These are phyloP conservation scores for Cryptocephalus primarius DNA, from an alignment of 2,888 invertebrate species.

Conservation along the genomic window DNA sequence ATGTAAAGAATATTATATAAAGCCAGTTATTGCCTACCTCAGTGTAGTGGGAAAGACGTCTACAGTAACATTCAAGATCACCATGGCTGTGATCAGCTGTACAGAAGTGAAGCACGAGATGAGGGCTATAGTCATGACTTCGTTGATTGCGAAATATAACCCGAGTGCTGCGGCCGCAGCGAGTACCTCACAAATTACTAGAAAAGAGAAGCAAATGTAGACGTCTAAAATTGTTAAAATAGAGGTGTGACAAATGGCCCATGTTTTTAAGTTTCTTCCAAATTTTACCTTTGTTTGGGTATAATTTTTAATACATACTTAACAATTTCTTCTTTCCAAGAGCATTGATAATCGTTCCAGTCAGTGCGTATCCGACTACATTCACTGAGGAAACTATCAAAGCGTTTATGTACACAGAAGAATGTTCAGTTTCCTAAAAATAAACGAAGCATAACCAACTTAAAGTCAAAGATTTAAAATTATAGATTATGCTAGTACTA, in stretches of 20 bases:
- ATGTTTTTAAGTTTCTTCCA: no score
- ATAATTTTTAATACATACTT: conserved; percentile 1
- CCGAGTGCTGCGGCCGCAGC: no score
- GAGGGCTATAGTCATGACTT: background rate
- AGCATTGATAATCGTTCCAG: conserved; percentile 1
- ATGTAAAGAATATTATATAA: no score
- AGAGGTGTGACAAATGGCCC: no score
- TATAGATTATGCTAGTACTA: no score
- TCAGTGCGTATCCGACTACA: background rate
- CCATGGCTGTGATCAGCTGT: background rate
- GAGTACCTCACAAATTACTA: no score
- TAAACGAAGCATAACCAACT: background rate
- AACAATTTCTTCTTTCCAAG: conserved; percentile 4
- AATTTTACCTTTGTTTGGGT: no score
- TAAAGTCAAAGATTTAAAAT: no score
- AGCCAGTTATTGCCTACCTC: background rate
- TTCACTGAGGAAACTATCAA: background rate
- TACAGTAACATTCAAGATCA: conserved; percentile 3
- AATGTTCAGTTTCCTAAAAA: conserved; percentile 19
- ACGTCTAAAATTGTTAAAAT: no score
- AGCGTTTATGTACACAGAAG: conserved; percentile 3
- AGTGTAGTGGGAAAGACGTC: conserved; percentile 5
- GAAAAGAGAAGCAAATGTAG: no score
- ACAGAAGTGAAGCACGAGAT: background rate
- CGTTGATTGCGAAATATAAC: background rate